Base-by-base conservation (phyloP, 1,140 invertebrate species). In the Gonatopus flavifemur region DNA sequence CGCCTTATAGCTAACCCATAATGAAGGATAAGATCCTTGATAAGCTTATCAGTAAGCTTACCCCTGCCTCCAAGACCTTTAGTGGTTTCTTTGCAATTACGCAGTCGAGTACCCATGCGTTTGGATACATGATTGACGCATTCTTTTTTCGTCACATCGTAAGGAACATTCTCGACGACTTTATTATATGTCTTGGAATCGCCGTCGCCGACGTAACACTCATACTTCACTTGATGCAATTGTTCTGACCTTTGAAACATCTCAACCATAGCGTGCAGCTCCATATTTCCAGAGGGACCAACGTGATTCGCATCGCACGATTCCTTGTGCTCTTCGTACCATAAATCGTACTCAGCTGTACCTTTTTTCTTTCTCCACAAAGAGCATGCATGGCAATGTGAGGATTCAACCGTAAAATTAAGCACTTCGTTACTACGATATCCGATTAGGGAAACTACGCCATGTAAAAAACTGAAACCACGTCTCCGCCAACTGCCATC, bases 1-100 rank as follows among this genome's bases (percentile, higher is more conserved):
- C 43, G 16, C 30, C 57, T 43, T 20, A 59, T 55, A 13, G 53
- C 53, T n/a, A 55, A 28, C 3, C 44, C 50, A 42, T 53, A 57
- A 43, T 53, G 53, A 9, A 24, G 37, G 7, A 12, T 49, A 10
- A 53, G 16, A 16, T 41, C 32, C n/a, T 53, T 24, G 13, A 53
- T 53, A n/a, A 49, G 13, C 9, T 32, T 32, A 39, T 28, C 24
- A 31, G 45, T 53, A 12, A 53, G 25, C 20, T 46, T 53, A 10
- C 43, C 43, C 48, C 33, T 20, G 15, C 37, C 51, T 3, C 21
- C 43, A 24, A 53, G 19, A 15, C 19, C 19, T 37, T 38, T 28
- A 49, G 9, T 12, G 21, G 7, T n/a, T 37, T 52, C 48, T 13
- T 36, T 40, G 7, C 47, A 13, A 13, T 31, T 40, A 15, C 35